phyloP scores from a whole-genome alignment of 2,797 vertebrate species.

The Buceros bicornis region DNA sequence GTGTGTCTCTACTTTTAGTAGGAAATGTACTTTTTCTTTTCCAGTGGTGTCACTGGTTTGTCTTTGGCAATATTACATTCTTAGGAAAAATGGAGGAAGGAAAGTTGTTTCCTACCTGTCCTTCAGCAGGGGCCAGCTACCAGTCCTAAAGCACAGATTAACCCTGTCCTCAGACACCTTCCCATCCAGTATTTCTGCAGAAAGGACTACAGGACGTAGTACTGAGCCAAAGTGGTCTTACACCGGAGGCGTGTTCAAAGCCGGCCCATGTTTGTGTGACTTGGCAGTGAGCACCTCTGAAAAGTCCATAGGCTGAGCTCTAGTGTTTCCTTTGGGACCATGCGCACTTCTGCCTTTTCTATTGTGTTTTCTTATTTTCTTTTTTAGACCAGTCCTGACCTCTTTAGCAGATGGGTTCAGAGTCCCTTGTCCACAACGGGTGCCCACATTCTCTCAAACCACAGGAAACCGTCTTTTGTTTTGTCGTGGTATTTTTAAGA shows the following conservation, averaged over 20 bases:
- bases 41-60: background rate
- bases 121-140: background rate
- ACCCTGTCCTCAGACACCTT: background rate
- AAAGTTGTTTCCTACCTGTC: background rate
- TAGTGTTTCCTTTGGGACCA: background rate
- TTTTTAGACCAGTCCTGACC: background rate
- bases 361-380: background rate
- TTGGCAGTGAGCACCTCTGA: background rate
- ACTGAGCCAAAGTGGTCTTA: background rate
- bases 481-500: background rate
- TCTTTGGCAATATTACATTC: background rate
- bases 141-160: background rate
- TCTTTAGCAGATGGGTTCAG: background rate
- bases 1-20: background rate
- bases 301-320: background rate
- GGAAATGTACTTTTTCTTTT: background rate
- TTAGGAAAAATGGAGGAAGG: background rate
- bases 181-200: background rate
- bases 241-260: background rate
- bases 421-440: background rate
- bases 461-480: background rate
- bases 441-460: background rate
- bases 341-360: background rate
- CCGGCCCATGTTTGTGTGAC: rapidly evolving
- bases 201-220: background rate